Percentiles rank a stretch among this genome's conserved stretches.
phyloP scores from a whole-genome alignment of 2,797 vertebrate species.

The Periparus ater region DNA sequence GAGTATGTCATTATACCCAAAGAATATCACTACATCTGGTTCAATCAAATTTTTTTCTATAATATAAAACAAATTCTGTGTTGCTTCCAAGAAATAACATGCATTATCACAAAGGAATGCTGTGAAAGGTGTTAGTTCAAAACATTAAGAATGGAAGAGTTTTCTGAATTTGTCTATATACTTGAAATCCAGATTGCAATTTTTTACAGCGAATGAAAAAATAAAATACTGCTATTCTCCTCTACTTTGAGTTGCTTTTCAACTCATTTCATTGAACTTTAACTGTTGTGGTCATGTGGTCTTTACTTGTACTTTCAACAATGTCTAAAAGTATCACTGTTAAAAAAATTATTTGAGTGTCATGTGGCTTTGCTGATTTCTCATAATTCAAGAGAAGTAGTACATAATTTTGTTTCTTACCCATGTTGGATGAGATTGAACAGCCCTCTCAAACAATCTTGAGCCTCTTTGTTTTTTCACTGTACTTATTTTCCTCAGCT shows the following conservation, averaged over 20 bases:
- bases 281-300: not conserved
- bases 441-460: not conserved
- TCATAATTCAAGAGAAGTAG: not conserved
- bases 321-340: not conserved
- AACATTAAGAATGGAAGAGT: not conserved
- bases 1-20: not conserved
- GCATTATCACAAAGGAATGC: not conserved
- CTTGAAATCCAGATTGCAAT: not conserved
- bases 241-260: slow-evolving; percentile 5
- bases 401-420: not conserved
- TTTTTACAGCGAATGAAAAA: slow-evolving; percentile 6
- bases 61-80: not conserved
- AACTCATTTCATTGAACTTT: slow-evolving; percentile 33
- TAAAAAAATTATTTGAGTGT: not conserved
- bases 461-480: not conserved
- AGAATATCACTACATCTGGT: not conserved
- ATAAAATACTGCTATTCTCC: not conserved
- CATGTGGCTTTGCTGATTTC: not conserved
- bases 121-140: not conserved
- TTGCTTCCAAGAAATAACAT: not conserved
- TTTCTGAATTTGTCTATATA: not conserved
- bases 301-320: slow-evolving; percentile 33
- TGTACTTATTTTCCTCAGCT: not conserved
- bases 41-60: not conserved
- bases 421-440: not conserved